Base-by-base conservation (phyloP, 2,888 invertebrate genomes). In the Rotaria magnacalcarata region DNA sequence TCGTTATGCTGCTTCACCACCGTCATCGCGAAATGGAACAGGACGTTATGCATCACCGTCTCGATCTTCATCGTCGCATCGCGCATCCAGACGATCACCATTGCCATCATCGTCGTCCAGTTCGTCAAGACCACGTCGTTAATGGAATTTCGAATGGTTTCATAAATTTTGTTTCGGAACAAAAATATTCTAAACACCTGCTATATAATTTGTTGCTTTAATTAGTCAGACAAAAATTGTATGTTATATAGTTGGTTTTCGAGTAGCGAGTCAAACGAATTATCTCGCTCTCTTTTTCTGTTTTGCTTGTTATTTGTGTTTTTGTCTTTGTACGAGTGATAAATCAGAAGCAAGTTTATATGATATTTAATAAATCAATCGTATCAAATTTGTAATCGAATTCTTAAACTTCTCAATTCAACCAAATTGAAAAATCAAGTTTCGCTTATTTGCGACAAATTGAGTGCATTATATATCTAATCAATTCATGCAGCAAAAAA, bases 1-100 rank as follows among this genome's bases (percentile, higher is more conserved):
- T 80, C 80, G 80, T 24, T 80, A 80, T 80, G 80, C 80, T 24
- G 21, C 80, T 8, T 67, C 67, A 34, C 47, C 80, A 47, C 19
- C 80, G 19, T 80, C 80, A 14, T 75, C 75, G 24, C 47, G 47
- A 47, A 80, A 80, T 80, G 80, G 80, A 80, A 5, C 24, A 4
- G 47, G n/a, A 21, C 80, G 80, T n/a, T 47, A 47, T 47, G 47
- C 11, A 47, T 80, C 80, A 47, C 47, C 80, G n/a, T n/a, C 47
- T 24, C 80, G 80, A 47, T 80, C 80, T 5, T 47, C 80, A 47
- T 80, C 80, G 19, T 80, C 80, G 24, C 80, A 47, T 24, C 80
- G 47, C 6, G 1, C 67, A 34, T 67, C 67, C 19, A 34, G 34
- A 67, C 67, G 67, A 67, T 67, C 67, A 34, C 67, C 67, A 16